Percentiles rank a stretch among this genome's conserved stretches.
phyloP scores from a whole-genome alignment of 2,797 vertebrate genomes.

The Chloroceryle amazona region DNA sequence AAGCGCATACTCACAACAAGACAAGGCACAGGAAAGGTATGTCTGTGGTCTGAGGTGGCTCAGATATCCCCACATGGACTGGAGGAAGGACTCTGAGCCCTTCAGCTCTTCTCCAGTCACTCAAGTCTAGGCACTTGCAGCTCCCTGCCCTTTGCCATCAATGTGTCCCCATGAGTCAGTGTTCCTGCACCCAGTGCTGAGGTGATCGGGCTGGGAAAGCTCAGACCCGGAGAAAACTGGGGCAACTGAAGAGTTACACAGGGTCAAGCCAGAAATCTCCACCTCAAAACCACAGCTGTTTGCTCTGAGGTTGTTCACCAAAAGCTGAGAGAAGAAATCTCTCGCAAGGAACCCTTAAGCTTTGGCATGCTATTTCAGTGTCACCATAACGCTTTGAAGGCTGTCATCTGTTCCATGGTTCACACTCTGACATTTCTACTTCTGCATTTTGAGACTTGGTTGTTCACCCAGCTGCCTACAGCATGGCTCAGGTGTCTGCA shows the following conservation, averaged over 20 bases:
- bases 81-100: background rate
- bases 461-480: background rate
- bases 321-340: background rate
- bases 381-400: background rate
- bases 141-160: background rate
- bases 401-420: background rate
- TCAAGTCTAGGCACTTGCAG: background rate
- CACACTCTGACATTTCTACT: background rate
- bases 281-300: background rate
- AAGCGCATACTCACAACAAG: background rate
- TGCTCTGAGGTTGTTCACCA: background rate
- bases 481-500: background rate
- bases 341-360: background rate
- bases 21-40: background rate
- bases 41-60: background rate
- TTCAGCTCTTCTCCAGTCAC: background rate
- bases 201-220: background rate
- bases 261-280: background rate
- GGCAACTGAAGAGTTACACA: background rate
- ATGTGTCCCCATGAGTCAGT: fast-evolving
- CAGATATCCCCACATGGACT: too few species aligned
- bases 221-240: background rate
- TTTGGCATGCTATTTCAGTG: background rate
- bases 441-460: fast-evolving
- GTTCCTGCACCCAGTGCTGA: background rate